These are phyloP conservation scores for Drosophila navojoa DNA, from an alignment of 1,140 invertebrate species.

Conservation along the genomic window DNA sequence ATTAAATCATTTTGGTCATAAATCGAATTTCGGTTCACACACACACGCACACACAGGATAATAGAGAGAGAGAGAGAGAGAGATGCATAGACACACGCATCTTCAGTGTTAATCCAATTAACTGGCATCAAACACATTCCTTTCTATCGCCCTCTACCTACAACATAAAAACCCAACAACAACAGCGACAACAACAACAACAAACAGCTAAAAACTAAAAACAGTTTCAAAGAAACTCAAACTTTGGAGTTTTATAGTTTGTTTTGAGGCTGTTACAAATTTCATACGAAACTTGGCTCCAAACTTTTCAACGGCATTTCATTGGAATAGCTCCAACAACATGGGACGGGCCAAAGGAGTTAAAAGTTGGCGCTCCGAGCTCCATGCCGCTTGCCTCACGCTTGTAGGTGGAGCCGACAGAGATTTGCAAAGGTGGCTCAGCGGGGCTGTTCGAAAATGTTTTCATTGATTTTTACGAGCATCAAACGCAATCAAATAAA, in stretches of 20 bases:
- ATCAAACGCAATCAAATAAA: constrained; percentile 74
- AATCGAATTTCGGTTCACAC: constrained; percentile 63
- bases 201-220: constrained; percentile 56
- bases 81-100: constrained; percentile 17
- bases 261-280: constrained; percentile 62
- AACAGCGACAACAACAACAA: constrained; percentile 30
- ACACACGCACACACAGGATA: constrained; percentile 3
- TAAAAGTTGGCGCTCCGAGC: background rate
- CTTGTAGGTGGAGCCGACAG: constrained; percentile 18
- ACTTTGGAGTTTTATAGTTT: constrained; percentile 76
- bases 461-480: constrained; percentile 81
- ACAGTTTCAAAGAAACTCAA: constrained; percentile 76
- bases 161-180: constrained; percentile 18
- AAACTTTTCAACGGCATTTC: constrained; percentile 64
- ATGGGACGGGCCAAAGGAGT: constrained; percentile 11
- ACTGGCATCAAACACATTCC: constrained; percentile 76
- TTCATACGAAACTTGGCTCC: constrained; percentile 71
- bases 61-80: too few relatives aligned
- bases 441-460: constrained; percentile 48
- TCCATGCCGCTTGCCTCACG: background rate
- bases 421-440: constrained; percentile 48
- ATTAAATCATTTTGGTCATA: constrained; percentile 74
- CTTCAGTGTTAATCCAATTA: constrained; percentile 73
- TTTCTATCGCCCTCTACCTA: constrained; percentile 29
- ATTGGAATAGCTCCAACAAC: constrained; percentile 37